Base-by-base conservation (phyloP, 2,113 vertebrate species). In the Phrynosoma platyrhinos region DNA sequence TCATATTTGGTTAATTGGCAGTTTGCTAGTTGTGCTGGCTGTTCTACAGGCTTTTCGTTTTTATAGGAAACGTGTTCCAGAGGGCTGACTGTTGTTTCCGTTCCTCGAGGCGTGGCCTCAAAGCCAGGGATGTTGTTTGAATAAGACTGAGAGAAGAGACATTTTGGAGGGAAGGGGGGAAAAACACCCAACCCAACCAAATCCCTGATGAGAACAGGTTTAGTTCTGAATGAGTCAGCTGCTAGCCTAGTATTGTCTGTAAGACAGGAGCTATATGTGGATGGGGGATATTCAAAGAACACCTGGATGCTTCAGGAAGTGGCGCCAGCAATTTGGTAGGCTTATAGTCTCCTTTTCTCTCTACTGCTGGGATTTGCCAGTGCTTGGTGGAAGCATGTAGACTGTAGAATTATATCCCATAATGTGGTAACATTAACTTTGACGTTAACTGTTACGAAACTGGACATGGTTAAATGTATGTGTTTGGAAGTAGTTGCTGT, bases 21-120 rank as follows among this genome's bases (percentile, higher is more conserved):
- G 87, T 23, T 7, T 1, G 0, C 55, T 93, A 75, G 64, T 88
- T 0, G 1, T 84, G 47, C 91, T 40, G 90, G 92, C 93, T 92
- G 87, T 88, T 85, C 71, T 21, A 66, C 18, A 90, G 93, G 86
- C 90, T 91, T 92, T 90, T 94, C 90, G 82, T 94, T 92, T 89
- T 92, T 89, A 92, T 85, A 92, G 76, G 91, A 88, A 90, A 13
- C 87, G 92, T 86, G 69, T 91, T 94, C 92, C 93, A 88, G 75
- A 83, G 74, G 87, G 74, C 12, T 0, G 94, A 90, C 93, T 92
- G 90, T 91, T 92, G 90, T 88, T 93, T 95, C 92, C 83, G 87
- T 79, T 92, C 90, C 69, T 87, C 25, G 84, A 92, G 92, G 82
- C 90, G 89, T 84, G 81, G 90, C 92, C 94, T 91, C 81, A 55